Percentiles rank a stretch among this genome's conserved stretches.
phyloP scores from a whole-genome alignment of 2,113 vertebrate species.

The Oncorhynchus keta region DNA sequence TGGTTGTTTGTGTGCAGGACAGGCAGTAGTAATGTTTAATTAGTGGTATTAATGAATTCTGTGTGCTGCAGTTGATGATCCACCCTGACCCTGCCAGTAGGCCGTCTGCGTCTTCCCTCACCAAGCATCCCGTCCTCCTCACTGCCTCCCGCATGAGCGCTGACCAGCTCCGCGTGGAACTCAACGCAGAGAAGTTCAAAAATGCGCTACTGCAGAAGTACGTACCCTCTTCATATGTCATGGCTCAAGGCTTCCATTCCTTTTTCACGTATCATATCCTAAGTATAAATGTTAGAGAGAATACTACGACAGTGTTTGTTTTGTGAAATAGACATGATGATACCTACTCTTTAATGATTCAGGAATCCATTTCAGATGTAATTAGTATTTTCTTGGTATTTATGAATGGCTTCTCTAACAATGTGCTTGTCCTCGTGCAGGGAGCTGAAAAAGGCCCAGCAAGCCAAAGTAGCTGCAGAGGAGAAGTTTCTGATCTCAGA shows the following conservation, averaged over 20 bases:
- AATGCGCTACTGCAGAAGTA: slow-evolving; percentile 89
- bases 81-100: slow-evolving; percentile 82
- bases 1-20: no score
- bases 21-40: not conserved
- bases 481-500: slow-evolving; percentile 82
- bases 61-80: slow-evolving; percentile 79
- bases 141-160: slow-evolving; percentile 83
- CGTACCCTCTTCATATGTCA: slow-evolving; percentile 33
- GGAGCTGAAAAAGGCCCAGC: slow-evolving; percentile 88
- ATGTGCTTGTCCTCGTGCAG: slow-evolving; percentile 55
- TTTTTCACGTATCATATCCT: not conserved
- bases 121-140: slow-evolving; percentile 82
- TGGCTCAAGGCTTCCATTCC: no score
- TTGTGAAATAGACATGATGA: no score
- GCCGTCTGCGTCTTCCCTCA: slow-evolving; percentile 79
- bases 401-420: not conserved
- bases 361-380: not conserved
- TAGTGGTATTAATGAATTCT: not conserved
- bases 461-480: slow-evolving; percentile 87
- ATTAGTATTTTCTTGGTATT: slow-evolving; percentile 24
- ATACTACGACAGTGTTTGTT: no score
- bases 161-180: slow-evolving; percentile 84
- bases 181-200: slow-evolving; percentile 89
- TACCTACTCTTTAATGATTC: not conserved
- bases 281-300: not conserved